Percentiles rank a stretch among this genome's conserved stretches.
These are phyloP conservation scores for Spicauda simplicius DNA, from an alignment of 2,888 invertebrate species.

Conservation along the genomic window DNA sequence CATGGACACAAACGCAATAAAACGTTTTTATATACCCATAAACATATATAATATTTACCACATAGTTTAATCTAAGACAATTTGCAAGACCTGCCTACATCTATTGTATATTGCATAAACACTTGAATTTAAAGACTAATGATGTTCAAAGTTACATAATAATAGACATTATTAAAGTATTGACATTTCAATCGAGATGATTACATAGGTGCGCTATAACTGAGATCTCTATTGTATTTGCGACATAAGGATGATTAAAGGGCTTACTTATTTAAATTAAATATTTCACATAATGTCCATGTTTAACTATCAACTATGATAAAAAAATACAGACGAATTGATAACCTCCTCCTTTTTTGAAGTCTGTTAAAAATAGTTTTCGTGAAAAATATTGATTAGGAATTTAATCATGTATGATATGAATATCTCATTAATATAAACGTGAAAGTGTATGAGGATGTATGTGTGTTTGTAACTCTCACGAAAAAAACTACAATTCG, in stretches of 20 bases:
- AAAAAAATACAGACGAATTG: no score
- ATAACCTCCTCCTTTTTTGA: no score
- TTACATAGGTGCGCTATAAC: not conserved
- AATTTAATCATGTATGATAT: no score
- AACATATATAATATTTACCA: no score
- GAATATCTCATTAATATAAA: no score
- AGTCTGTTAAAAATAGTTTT: no score
- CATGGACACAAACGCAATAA: no score
- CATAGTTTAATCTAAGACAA: not conserved
- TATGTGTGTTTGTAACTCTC: no score
- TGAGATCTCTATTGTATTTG: not conserved
- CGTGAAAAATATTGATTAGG: no score
- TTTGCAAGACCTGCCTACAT: not conserved
- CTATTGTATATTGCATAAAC: not conserved
- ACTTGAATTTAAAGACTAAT: not conserved
- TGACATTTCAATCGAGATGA: slow-evolving; percentile 19
- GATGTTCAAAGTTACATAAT: not conserved
- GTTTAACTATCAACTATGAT: not conserved
- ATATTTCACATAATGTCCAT: not conserved
- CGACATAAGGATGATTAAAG: not conserved
- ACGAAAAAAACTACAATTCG: no score
- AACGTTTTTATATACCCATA: no score
- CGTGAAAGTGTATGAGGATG: no score
- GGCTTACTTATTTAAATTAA: not conserved
- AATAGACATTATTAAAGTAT: slow-evolving; percentile 12